A percentile compares a stretch with the other conserved stretches of the same genome.
phyloP scores from a whole-genome alignment of 2,888 invertebrate genomes.

The Trachelus stipa region DNA sequence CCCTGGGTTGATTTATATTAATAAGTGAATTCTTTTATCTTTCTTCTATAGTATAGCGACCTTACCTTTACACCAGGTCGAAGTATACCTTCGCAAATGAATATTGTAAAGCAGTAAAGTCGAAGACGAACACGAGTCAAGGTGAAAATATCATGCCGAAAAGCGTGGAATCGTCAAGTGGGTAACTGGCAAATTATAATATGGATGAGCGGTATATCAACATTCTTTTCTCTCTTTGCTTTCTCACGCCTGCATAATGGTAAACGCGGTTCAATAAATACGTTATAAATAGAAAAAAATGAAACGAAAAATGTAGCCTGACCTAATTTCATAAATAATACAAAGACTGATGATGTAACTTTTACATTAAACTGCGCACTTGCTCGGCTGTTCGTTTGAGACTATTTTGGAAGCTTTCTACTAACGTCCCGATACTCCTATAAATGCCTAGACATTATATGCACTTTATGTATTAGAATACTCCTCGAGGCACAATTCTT shows the following conservation, averaged over 20 bases:
- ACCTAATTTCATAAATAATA: not conserved
- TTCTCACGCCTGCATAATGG: not conserved
- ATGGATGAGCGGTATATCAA: not conserved
- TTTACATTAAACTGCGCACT: not conserved
- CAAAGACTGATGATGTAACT: not conserved
- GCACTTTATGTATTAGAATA: not conserved
- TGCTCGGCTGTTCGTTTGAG: not conserved
- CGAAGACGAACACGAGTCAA: not conserved
- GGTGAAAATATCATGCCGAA: not conserved
- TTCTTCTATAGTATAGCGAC: not conserved
- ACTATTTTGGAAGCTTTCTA: not conserved
- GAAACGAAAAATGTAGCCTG: not conserved
- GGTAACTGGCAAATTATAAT: not conserved
- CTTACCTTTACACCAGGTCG: not conserved
- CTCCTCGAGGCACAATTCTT: not conserved
- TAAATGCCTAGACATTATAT: not conserved
- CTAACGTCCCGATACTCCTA: not conserved
- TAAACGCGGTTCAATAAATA: not conserved
- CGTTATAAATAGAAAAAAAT: not conserved
- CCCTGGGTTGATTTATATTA: constrained; percentile 43
- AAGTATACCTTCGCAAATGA: not conserved
- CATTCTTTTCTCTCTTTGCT: not conserved
- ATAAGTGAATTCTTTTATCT: constrained; percentile 27
- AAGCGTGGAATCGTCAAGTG: not conserved
- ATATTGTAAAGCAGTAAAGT: not conserved